Evolutionary conservation across 2,113 vertebrate genomes (phyloP), one percentile per base, ranked within the genome.

Genomic region (Mastomys natalensis): DNA sequence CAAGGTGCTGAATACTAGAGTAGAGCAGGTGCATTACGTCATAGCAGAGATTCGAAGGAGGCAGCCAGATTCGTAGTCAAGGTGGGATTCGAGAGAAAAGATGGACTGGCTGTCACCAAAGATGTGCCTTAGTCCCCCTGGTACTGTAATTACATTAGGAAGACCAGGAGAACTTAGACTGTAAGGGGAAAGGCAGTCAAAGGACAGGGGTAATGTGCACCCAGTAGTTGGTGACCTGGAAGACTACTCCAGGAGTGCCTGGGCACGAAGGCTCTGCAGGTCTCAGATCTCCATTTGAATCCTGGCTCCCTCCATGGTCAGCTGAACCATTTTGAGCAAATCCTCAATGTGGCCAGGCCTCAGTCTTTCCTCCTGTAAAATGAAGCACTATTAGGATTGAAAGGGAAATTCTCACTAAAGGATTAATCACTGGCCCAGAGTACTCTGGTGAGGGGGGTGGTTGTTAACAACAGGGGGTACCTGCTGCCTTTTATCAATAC

Each of bases 281-380:
- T 8, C 2, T 9, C 70, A 87, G 7, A 55, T 64, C 70, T 93
- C 72, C 60, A 3, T 74, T 88, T 58, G 80, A 58, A 92, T 80
- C 48, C 31, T n/a, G 77, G 43, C 26, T 73, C 66, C 22, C 29
- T 80, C 37, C 53, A 16, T 78, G 58, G 76, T 43, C n/a, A 55
- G 7, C 24, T 82, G 29, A 95, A 31, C 70, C 40, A 82, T 66
- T 89, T 53, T 76, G 29, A 78, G 3, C 31, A 88, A 95, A 81
- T 91, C 40, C 40, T 88, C 94, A 78, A 88, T 10, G 17, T 48
- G 58, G 78, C 31, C 55, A 88, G 89, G 68, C 6, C 62, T 94
- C 40, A 55, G 88, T 48, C 66, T 93, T 60, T 51, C 60, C 51
- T 96, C 40, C n/a, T 45, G 6, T 87, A 81, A 96, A 89, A 70